These are phyloP conservation scores for Copsychus sechellarum DNA, from an alignment of 2,113 vertebrate genomes.

Conservation along the genomic window DNA sequence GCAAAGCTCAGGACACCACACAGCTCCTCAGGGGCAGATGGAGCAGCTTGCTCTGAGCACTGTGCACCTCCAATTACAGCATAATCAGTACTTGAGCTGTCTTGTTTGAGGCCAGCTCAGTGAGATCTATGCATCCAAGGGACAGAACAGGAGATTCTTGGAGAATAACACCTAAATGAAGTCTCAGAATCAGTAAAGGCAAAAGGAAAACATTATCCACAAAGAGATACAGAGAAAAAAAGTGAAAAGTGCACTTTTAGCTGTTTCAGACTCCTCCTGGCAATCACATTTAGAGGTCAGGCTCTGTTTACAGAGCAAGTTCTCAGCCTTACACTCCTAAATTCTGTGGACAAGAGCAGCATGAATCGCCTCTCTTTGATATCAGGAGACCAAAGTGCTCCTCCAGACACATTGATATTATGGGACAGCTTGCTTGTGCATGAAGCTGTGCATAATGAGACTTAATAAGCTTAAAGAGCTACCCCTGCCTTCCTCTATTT, in stretches of 20 bases:
- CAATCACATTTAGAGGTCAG: background rate
- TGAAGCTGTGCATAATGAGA: conserved; percentile 4
- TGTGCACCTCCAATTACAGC: background rate
- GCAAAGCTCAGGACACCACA: background rate
- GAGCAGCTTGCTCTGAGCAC: background rate
- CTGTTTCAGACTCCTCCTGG: background rate
- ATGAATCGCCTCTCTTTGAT: background rate
- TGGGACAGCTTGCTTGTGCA: background rate
- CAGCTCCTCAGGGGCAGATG: background rate
- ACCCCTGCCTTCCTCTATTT: background rate
- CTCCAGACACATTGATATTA: background rate
- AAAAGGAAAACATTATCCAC: background rate
- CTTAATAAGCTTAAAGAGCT: conserved; percentile 5
- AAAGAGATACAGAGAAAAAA: background rate
- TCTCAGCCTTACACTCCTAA: background rate
- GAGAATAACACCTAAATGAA: background rate
- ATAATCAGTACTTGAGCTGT: background rate
- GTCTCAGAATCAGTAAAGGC: background rate
- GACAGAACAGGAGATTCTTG: background rate
- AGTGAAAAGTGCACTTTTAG: background rate
- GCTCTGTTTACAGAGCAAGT: background rate
- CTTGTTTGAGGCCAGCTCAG: background rate
- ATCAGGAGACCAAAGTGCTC: background rate
- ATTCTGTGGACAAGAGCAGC: background rate
- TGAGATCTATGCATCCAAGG: background rate